Conservation (phyloP, 2,113 vertebrate species). For the Bambusicola thoracicus region DNA sequence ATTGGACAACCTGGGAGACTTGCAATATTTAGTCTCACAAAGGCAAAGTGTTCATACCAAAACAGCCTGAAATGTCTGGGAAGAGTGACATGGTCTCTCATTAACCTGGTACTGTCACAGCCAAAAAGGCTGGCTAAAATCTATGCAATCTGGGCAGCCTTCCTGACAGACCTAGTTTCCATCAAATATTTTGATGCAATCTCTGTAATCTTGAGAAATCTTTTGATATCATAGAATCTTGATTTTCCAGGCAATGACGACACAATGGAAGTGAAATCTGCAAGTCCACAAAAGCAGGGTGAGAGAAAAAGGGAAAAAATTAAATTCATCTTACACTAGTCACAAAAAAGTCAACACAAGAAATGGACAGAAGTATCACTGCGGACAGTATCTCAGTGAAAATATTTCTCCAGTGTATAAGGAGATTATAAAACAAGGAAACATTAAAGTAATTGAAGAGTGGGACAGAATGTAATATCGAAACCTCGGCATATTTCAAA, state of each 20-base stretch:
- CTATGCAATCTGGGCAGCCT: conserved; percentile 3
- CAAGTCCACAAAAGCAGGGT: neutral
- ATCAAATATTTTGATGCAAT: neutral
- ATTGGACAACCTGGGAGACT: neutral
- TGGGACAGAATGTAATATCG: neutral
- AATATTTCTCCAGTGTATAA: neutral
- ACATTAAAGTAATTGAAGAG: neutral
- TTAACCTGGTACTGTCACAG: neutral
- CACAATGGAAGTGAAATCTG: neutral
- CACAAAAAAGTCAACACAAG: neutral
- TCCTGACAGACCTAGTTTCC: neutral
- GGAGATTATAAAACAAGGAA: neutral
- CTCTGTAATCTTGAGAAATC: neutral
- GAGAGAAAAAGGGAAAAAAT: neutral
- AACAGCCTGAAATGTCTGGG: neutral
- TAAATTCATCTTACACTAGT: neutral
- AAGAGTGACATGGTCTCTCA: neutral
- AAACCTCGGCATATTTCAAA: neutral
- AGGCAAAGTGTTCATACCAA: neutral
- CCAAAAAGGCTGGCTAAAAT: neutral
- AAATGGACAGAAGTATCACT: neutral
- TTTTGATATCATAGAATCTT: conserved; percentile 20
- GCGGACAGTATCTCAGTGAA: neutral
- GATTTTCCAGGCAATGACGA: neutral
- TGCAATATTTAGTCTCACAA: neutral